Evolutionary conservation across 2,888 invertebrate genomes (phyloP).

Genomic region (Ashinkailepas kermadecensis): DNA sequence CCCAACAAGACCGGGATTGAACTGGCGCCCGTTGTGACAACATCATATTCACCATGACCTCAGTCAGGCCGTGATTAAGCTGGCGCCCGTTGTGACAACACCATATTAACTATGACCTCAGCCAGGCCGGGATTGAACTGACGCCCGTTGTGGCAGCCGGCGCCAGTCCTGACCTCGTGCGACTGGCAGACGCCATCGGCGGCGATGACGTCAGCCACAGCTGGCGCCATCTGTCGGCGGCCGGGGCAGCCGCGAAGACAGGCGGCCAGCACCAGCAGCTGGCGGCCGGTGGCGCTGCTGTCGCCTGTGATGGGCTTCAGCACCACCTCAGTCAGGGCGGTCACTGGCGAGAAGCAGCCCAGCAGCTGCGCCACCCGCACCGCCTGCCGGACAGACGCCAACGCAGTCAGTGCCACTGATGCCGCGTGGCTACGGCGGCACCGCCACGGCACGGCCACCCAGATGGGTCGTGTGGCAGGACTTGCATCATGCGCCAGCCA

Average conservation of each 20-base stretch:
- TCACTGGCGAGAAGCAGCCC: not conserved
- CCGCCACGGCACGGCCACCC: too few species aligned
- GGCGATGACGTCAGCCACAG: not conserved
- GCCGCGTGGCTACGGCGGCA: too few species aligned
- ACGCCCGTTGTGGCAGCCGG: not conserved
- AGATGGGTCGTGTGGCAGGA: too few species aligned
- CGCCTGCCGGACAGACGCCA: not conserved
- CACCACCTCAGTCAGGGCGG: not conserved
- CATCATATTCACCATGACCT: too few species aligned
- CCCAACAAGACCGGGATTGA: too few species aligned
- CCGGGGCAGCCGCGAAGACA: not conserved
- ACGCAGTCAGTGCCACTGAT: too few species aligned
- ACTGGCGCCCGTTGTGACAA: too few species aligned
- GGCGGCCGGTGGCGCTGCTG: not conserved
- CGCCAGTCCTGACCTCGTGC: not conserved
- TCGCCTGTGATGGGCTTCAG: slow-evolving; percentile 8
- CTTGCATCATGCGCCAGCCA: too few species aligned
- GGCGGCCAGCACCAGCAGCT: slow-evolving; percentile 13
- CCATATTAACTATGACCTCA: not conserved
- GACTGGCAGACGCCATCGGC: not conserved
- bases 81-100: too few species aligned
- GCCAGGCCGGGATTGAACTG: not conserved
- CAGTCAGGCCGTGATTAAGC: too few species aligned
- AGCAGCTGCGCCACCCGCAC: not conserved
- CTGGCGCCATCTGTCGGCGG: not conserved